These are phyloP conservation scores for Irena cyanogastra DNA, from an alignment of 2,113 vertebrate species.

Conservation along the genomic window DNA sequence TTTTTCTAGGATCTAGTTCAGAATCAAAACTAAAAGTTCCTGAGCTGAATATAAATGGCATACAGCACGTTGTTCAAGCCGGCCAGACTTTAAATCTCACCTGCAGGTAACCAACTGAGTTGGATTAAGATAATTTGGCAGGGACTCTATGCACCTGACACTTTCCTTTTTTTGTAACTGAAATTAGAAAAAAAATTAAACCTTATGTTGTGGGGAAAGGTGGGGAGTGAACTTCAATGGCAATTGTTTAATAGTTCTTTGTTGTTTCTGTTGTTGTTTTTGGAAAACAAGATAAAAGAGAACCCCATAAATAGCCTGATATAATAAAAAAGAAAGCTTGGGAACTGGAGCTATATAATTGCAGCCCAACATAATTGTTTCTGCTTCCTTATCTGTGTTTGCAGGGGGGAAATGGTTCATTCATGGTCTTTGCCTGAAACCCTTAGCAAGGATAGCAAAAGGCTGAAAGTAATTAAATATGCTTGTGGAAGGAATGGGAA, in stretches of 20 bases:
- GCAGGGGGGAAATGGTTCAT: constrained; percentile 85
- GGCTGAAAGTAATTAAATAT: constrained; percentile 73
- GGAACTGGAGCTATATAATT: constrained; percentile 33
- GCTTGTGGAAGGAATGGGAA: constrained; percentile 77
- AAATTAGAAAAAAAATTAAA: background rate
- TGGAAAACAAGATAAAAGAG: constrained; percentile 55
- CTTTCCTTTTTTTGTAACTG: background rate
- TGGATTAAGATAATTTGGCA: background rate
- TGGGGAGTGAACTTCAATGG: constrained; percentile 59
- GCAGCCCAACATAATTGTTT: constrained; percentile 36
- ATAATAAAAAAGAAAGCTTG: constrained; percentile 43
- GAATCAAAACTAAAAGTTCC: constrained; percentile 82
- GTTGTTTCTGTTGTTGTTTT: constrained; percentile 56
- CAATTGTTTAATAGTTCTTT: constrained; percentile 48
- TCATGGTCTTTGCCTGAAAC: constrained; percentile 83
- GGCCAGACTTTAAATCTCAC: constrained; percentile 84
- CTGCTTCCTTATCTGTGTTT: constrained; percentile 64
- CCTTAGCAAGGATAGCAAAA: constrained; percentile 69
- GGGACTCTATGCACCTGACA: constrained; percentile 2
- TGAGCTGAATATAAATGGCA: constrained; percentile 78
- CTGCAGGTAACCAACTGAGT: constrained; percentile 83
- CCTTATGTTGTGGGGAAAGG: background rate
- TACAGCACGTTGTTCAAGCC: constrained; percentile 78
- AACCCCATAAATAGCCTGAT: constrained; percentile 39
- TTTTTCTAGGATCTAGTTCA: constrained; percentile 72